phyloP scores from a whole-genome alignment of 2,113 vertebrate genomes.

The Neolamprologus cancellatus region DNA sequence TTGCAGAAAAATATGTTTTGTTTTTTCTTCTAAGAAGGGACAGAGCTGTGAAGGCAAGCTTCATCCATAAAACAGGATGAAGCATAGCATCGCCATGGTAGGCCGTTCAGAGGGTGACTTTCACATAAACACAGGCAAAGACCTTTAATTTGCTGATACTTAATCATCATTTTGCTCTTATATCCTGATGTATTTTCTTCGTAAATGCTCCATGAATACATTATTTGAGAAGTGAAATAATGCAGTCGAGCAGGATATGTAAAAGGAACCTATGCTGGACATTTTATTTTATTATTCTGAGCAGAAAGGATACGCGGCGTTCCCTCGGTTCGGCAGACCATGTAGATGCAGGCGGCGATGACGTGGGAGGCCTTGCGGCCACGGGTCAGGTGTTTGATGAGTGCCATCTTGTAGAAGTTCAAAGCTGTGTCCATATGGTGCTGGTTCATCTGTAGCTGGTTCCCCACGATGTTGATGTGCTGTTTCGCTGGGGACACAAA shows the following conservation, averaged over 20 bases:
- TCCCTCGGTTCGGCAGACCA: conserved; percentile 93
- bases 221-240: neutral
- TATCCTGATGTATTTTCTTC: neutral
- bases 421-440: conserved; percentile 94
- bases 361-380: conserved; percentile 84
- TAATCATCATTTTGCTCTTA: neutral
- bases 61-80: neutral
- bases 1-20: fast-evolving
- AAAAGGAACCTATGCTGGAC: neutral
- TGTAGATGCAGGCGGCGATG: conserved; percentile 91
- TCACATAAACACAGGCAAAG: neutral
- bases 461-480: conserved; percentile 87
- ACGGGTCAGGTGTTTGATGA: conserved; percentile 82
- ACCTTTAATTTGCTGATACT: neutral
- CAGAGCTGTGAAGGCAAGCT: neutral
- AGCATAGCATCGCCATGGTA: neutral
- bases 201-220: neutral
- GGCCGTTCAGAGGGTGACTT: neutral
- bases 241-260: fast-evolving
- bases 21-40: neutral
- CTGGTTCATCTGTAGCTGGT: conserved; percentile 91
- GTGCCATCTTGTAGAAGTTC: conserved; percentile 99
- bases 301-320: conserved; percentile 90
- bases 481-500: conserved; percentile 71
- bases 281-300: neutral